Evolutionary conservation across 2,888 invertebrate genomes (phyloP).

Genomic region (Opisthograptis luteolata): DNA sequence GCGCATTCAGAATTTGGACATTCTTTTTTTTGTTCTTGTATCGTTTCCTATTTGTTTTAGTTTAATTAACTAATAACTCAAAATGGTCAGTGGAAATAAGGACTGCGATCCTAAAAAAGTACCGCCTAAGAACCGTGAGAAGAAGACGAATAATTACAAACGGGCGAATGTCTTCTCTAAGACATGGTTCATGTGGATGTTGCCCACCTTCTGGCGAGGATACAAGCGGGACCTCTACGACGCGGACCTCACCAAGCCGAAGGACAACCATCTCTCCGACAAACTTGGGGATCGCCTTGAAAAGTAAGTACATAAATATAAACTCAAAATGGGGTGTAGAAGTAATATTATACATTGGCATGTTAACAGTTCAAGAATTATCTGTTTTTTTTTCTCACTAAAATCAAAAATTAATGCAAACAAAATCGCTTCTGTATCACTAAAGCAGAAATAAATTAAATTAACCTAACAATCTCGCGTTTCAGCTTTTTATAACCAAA

Average conservation of each 20-base stretch:
- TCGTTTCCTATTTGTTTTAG: constrained; percentile 22
- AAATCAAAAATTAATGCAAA: too few relatives aligned
- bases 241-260: constrained; percentile 88
- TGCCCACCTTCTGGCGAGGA: constrained; percentile 85
- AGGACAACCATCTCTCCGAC: constrained; percentile 87
- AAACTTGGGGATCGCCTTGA: constrained; percentile 86
- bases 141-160: constrained; percentile 75
- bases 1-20: constrained; percentile 22
- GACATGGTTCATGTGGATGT: constrained; percentile 81
- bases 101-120: constrained; percentile 72
- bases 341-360: too few relatives aligned
- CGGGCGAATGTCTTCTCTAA: constrained; percentile 72
- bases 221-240: constrained; percentile 86
- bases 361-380: too few relatives aligned
- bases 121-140: constrained; percentile 75
- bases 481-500: too few relatives aligned
- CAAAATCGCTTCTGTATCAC: too few relatives aligned
- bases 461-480: too few relatives aligned
- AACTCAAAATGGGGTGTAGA: too few relatives aligned
- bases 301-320: constrained; percentile 68
- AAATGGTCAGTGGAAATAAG: constrained; percentile 81
- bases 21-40: constrained; percentile 32
- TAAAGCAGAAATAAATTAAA: too few relatives aligned
- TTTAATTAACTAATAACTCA: constrained; percentile 39
- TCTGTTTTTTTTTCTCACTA: too few relatives aligned